Percentiles rank a stretch among this genome's conserved stretches.
Conservation (phyloP, 2,113 vertebrate species). For the Psittacula cyanocephala region DNA sequence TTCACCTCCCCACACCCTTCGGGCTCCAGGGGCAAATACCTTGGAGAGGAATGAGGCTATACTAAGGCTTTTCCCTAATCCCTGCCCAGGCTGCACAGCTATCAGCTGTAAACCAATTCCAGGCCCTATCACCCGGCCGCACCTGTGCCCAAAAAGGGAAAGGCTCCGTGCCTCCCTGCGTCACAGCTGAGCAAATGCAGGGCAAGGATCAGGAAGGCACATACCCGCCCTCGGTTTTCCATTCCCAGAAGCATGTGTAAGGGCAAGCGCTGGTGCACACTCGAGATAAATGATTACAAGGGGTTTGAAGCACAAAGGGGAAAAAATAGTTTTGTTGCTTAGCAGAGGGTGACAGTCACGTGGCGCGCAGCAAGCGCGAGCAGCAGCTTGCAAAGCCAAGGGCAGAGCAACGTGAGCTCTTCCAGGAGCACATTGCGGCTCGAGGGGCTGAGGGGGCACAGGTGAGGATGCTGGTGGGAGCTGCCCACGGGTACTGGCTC, state of each 20-base stretch:
- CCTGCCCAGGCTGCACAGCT: not conserved
- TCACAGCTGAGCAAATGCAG: not conserved
- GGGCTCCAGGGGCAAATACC: not conserved
- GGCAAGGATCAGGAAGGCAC: not conserved
- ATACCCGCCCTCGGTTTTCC: accelerated
- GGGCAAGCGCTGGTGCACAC: not conserved
- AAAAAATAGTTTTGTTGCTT: conserved; percentile 9
- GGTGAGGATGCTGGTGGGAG: not conserved
- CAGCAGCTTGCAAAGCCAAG: not conserved
- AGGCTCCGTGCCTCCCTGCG: not conserved
- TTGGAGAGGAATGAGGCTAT: not conserved
- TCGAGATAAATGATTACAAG: conserved; percentile 37
- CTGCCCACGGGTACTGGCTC: not conserved
- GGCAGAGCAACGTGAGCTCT: not conserved
- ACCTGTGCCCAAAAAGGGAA: conserved; percentile 12
- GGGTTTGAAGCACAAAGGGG: conserved; percentile 15
- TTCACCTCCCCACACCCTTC: not conserved
- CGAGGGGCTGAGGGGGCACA: not conserved
- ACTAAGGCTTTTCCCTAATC: not conserved
- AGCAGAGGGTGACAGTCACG: not conserved
- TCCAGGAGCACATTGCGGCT: not conserved
- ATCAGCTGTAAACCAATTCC: not conserved
- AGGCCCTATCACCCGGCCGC: accelerated
- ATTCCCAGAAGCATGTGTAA: not conserved
- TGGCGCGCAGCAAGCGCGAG: accelerated